Conservation (phyloP, 2,113 vertebrate genomes). For the Hemiscyllium ocellatum region DNA sequence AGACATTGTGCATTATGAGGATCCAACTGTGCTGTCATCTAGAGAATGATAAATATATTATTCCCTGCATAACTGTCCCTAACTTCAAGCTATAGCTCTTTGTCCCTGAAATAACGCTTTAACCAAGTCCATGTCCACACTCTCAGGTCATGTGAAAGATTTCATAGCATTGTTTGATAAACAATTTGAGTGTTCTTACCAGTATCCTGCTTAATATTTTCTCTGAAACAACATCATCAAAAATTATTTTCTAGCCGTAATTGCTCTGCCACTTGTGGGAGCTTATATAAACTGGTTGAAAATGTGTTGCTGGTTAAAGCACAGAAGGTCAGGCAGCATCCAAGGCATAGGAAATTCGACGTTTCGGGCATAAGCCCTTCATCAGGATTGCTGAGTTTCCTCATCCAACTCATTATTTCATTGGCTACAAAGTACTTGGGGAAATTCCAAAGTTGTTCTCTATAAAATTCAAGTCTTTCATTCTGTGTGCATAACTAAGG, state of each 20-base stretch:
- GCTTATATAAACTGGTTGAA: not conserved
- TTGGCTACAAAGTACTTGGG: not conserved
- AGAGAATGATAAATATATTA: not conserved
- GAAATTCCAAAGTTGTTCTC: not conserved
- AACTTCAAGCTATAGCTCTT: not conserved
- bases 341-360: too few species aligned
- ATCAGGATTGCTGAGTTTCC: not conserved
- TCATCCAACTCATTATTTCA: not conserved
- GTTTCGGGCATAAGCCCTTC: too few species aligned
- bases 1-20: not conserved
- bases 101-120: not conserved
- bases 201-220: not conserved
- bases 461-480: not conserved
- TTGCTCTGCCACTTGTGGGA: not conserved
- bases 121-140: not conserved
- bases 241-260: not conserved
- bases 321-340: too few species aligned
- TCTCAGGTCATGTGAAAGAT: not conserved
- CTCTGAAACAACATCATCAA: not conserved
- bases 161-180: not conserved
- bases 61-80: not conserved
- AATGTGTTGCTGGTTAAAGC: too few species aligned
- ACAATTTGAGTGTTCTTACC: not conserved
- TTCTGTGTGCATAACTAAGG: not conserved
- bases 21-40: not conserved